These are phyloP conservation scores for Myotis myotis DNA, from an alignment of 2,797 vertebrate genomes.

Conservation along the genomic window DNA sequence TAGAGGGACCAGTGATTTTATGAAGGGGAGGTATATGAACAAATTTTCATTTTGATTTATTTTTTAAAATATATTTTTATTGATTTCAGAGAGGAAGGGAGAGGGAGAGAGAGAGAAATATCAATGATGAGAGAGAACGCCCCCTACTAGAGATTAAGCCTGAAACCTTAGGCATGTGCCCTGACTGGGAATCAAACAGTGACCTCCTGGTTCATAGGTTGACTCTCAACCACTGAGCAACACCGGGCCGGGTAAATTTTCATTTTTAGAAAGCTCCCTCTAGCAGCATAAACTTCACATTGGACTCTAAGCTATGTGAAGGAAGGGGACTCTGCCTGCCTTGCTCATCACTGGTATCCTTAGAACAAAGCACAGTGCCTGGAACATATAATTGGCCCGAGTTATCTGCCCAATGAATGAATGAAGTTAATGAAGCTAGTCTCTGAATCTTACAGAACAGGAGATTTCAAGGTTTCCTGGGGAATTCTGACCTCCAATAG, in stretches of 20 bases:
- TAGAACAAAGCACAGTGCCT: not conserved
- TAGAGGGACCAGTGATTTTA: not conserved
- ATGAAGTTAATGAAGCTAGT: not conserved
- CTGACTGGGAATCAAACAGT: no score
- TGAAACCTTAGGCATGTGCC: no score
- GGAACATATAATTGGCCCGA: not conserved
- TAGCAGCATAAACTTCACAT: not conserved
- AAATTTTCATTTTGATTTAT: not conserved
- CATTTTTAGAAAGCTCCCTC: conserved; percentile 3
- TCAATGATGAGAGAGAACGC: no score
- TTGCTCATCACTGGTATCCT: not conserved
- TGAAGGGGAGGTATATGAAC: not conserved
- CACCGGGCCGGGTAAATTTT: not conserved
- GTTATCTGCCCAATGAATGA: not conserved
- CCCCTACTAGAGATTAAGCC: no score
- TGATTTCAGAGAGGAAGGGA: no score
- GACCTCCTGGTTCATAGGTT: no score
- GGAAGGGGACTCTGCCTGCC: no score
- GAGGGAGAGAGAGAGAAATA: no score
- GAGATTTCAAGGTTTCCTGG: not conserved
- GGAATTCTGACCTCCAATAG: not conserved
- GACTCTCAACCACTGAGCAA: no score
- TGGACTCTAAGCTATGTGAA: not conserved
- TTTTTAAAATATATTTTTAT: no score
- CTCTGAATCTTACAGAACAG: not conserved